Evolutionary conservation across 2,113 vertebrate genomes (phyloP).

Genomic region (Thermophis baileyi): DNA sequence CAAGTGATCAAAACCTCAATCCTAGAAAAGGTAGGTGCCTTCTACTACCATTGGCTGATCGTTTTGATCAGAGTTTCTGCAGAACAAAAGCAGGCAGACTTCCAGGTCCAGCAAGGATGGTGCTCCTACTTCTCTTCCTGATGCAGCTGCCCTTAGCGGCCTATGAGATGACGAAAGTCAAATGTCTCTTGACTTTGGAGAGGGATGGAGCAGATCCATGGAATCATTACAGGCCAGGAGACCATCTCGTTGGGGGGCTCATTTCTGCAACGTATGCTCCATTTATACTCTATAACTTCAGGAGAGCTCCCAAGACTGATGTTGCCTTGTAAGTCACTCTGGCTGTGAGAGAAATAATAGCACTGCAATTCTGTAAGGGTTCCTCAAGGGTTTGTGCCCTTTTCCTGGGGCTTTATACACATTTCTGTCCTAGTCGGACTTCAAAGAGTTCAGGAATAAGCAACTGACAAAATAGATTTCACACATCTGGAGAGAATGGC

Average conservation of each 20-base stretch:
- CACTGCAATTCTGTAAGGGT: neutral
- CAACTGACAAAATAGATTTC: neutral
- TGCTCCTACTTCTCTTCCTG: neutral
- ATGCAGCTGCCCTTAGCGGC: neutral
- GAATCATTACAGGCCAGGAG: neutral
- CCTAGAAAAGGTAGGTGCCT: neutral
- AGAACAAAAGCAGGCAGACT: neutral
- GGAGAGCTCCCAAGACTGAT: accelerated
- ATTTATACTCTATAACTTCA: accelerated
- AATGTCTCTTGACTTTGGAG: neutral
- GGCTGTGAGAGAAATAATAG: neutral
- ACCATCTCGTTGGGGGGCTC: neutral
- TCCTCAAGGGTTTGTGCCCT: neutral
- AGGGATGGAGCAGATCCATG: neutral
- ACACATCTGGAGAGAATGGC: neutral
- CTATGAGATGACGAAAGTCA: neutral
- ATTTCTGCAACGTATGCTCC: neutral
- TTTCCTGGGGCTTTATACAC: neutral
- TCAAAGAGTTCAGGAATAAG: neutral
- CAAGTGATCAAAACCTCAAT: neutral
- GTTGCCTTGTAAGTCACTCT: neutral
- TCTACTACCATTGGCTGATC: neutral
- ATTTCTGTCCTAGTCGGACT: neutral
- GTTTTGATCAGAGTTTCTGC: neutral
- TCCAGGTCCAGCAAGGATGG: neutral